A percentile compares a stretch with the other conserved stretches of the same genome.
phyloP scores from a whole-genome alignment of 2,797 vertebrate genomes.

The Coregonus ussuriensis region DNA sequence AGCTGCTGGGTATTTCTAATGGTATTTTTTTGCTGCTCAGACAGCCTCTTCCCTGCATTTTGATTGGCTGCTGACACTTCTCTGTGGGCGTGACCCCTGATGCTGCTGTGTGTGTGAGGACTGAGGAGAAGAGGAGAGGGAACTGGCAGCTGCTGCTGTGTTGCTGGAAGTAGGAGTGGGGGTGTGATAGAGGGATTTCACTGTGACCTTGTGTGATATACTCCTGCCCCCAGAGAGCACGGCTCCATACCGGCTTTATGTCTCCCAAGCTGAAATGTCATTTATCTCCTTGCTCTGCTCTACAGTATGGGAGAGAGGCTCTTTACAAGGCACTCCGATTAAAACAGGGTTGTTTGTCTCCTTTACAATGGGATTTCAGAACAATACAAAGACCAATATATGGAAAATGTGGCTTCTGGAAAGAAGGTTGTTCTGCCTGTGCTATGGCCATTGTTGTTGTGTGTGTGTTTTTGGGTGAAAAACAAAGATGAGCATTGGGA shows the following conservation, averaged over 20 bases:
- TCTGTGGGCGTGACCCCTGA: background rate
- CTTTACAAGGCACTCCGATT: background rate
- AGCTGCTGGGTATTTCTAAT: background rate
- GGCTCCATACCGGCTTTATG: conserved; percentile 1
- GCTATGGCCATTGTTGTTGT: conserved; percentile 6
- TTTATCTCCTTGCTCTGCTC: background rate
- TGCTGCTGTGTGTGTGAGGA: background rate
- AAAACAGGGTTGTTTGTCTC: background rate
- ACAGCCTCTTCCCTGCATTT: background rate
- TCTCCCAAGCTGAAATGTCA: background rate
- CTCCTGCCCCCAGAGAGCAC: background rate
- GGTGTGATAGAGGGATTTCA: background rate
- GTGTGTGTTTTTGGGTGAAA: conserved; percentile 18
- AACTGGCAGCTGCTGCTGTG: background rate
- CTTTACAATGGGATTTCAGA: background rate
- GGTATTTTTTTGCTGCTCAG: background rate
- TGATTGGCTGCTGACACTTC: background rate
- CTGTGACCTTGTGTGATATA: conserved; percentile 4
- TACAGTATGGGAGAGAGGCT: background rate
- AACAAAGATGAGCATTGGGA: conserved; percentile 21
- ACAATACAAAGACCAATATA: background rate
- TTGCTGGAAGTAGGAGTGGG: background rate
- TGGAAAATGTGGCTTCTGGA: background rate
- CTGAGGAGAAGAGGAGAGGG: background rate
- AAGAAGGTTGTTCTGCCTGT: background rate